phyloP scores from a whole-genome alignment of 2,888 invertebrate species.

The Nymphalis urticae region DNA sequence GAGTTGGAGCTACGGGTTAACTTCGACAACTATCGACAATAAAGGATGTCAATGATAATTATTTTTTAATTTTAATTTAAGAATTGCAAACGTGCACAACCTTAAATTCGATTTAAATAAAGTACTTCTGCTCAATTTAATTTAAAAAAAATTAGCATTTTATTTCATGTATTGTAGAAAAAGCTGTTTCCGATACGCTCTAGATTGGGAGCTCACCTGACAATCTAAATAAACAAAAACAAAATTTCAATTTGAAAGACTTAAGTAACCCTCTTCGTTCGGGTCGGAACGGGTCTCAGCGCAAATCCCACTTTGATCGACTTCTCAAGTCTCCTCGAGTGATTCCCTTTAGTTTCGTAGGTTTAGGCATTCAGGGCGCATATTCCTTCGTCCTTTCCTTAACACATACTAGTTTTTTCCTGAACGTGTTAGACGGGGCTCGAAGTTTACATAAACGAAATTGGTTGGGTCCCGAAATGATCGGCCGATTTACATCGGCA shows the following conservation, averaged over 20 bases:
- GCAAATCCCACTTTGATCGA: slow-evolving; percentile 77
- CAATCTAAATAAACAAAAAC: slow-evolving; percentile 67
- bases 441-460: slow-evolving; percentile 39
- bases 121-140: neutral
- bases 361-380: slow-evolving; percentile 57
- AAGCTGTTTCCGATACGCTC: slow-evolving; percentile 36
- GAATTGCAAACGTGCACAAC: too few species aligned
- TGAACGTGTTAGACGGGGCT: slow-evolving; percentile 33
- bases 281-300: slow-evolving; percentile 52
- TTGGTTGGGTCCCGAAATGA: slow-evolving; percentile 36
- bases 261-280: slow-evolving; percentile 52
- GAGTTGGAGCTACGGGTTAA: slow-evolving; percentile 38
- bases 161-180: slow-evolving; percentile 10
- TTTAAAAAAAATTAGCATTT: slow-evolving; percentile 15
- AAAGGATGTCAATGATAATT: neutral
- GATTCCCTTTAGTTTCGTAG: slow-evolving; percentile 57
- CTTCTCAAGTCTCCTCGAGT: slow-evolving; percentile 53
- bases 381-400: slow-evolving; percentile 41
- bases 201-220: slow-evolving; percentile 53
- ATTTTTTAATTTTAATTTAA: neutral
- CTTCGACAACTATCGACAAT: slow-evolving; percentile 37
- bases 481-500: slow-evolving; percentile 31
- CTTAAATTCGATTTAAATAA: neutral
- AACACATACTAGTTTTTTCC: slow-evolving; percentile 40
- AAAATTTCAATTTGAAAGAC: slow-evolving; percentile 68